Percentiles rank a stretch among this genome's conserved stretches.
Evolutionary conservation across 2,797 vertebrate species (phyloP).

Genomic region (Betta splendens): DNA sequence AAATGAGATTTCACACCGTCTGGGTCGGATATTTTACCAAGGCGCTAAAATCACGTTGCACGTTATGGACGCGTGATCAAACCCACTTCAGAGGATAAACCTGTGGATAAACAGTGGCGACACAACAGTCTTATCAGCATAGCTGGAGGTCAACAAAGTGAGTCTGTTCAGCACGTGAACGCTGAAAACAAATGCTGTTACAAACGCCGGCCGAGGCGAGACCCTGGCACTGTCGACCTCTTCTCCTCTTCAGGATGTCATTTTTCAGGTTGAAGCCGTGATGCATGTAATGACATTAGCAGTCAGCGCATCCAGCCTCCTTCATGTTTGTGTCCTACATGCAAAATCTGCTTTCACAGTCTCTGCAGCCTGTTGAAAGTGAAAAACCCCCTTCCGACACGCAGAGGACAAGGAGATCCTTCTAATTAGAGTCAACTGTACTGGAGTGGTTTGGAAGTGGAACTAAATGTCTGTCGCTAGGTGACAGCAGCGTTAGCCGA

Average conservation of each 20-base stretch:
- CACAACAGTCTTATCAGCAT: constrained; percentile 47
- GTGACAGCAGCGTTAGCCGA: no score
- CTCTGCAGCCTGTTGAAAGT: constrained; percentile 22
- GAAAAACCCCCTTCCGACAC: constrained; percentile 30
- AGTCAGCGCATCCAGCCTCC: constrained; percentile 49
- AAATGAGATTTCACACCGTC: neutral
- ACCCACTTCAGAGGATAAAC: constrained; percentile 4
- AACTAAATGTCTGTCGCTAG: no score
- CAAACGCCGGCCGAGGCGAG: neutral
- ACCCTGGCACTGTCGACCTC: constrained; percentile 3
- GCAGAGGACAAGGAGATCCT: no score
- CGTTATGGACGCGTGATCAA: constrained; percentile 14
- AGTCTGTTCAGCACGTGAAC: constrained; percentile 35
- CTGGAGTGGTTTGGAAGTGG: no score
- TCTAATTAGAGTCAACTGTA: no score
- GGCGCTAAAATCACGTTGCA: no score
- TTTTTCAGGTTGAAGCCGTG: constrained; percentile 14
- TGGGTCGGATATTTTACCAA: constrained; percentile 40
- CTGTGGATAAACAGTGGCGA: constrained; percentile 34
- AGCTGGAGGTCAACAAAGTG: constrained; percentile 34
- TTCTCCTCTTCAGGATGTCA: constrained; percentile 9
- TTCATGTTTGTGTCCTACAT: constrained; percentile 50
- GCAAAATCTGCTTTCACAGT: constrained; percentile 55
- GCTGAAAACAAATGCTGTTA: constrained; percentile 21
- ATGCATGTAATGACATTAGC: constrained; percentile 54